Conservation (phyloP, 2,797 vertebrate genomes). For the Acomys russatus region DNA sequence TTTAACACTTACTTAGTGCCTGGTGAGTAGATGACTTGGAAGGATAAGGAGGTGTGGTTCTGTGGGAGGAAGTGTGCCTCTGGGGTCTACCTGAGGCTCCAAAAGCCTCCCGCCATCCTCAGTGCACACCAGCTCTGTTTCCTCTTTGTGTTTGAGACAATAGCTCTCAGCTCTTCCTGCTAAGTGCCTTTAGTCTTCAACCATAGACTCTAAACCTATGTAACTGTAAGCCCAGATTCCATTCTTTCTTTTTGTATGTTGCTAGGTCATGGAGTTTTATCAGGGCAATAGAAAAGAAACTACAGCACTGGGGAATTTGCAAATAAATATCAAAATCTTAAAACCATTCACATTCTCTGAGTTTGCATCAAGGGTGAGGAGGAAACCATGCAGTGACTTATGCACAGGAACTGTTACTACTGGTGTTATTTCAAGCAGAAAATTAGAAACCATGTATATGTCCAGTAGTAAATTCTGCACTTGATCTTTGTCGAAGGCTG, state of each 20-base stretch:
- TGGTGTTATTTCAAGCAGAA: slow-evolving; percentile 22
- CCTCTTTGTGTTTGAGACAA: background rate
- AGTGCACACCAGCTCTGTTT: background rate
- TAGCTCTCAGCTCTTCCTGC: background rate
- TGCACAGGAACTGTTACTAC: background rate
- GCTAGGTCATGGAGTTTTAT: background rate
- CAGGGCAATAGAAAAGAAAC: background rate
- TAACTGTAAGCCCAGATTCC: background rate
- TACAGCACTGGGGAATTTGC: background rate
- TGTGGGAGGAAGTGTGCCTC: background rate
- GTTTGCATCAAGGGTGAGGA: background rate
- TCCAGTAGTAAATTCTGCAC: background rate
- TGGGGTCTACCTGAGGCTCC: background rate
- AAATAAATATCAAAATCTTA: slow-evolving; percentile 32
- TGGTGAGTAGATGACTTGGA: background rate
- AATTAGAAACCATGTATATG: slow-evolving; percentile 40
- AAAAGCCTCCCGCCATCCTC: background rate
- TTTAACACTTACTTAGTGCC: background rate
- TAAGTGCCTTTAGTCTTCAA: background rate
- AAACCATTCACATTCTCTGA: slow-evolving; percentile 2
- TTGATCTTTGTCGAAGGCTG: background rate
- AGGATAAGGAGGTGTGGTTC: background rate
- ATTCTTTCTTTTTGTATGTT: background rate
- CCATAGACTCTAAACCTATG: background rate
- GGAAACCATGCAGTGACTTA: slow-evolving; percentile 3